phyloP scores from a whole-genome alignment of 1,140 invertebrate genomes.

The Zaprionus davidi region DNA sequence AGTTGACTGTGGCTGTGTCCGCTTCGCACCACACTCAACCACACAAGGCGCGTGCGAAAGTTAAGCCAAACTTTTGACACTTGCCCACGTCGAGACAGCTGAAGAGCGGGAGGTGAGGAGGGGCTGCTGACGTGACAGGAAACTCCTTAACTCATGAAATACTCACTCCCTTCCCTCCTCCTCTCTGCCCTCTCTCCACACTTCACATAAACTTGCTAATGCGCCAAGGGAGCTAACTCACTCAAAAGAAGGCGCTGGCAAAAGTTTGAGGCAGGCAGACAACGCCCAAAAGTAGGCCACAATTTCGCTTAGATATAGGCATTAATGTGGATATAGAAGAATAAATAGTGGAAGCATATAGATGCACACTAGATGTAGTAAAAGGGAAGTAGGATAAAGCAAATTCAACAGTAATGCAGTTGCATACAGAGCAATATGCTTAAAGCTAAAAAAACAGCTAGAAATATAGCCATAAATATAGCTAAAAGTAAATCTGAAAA shows the following conservation, averaged over 20 bases:
- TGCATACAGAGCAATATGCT: too few relatives aligned
- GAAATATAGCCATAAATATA: too few relatives aligned
- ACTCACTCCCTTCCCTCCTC: not conserved
- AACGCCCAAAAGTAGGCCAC: conserved; percentile 60
- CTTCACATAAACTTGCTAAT: not conserved
- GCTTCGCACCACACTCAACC: conserved; percentile 34
- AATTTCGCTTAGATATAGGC: conserved; percentile 21
- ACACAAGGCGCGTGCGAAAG: conserved; percentile 62
- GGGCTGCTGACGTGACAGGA: conserved; percentile 36
- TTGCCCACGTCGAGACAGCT: conserved; percentile 33
- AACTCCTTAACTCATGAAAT: conserved; percentile 15
- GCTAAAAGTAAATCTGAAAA: too few relatives aligned
- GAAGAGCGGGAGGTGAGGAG: not conserved
- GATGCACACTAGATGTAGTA: not conserved
- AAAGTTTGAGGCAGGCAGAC: conserved; percentile 3
- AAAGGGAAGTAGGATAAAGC: too few relatives aligned
- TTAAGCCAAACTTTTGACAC: conserved; percentile 77
- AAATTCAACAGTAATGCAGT: too few relatives aligned
- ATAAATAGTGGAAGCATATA: not conserved
- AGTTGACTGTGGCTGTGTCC: conserved; percentile 19
- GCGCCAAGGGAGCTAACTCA: conserved; percentile 6
- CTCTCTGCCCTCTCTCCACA: not conserved
- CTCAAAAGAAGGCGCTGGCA: conserved; percentile 5
- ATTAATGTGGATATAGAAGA: not conserved
- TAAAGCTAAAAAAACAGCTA: too few relatives aligned